These are phyloP conservation scores for Proteles cristata DNA, from an alignment of 2,113 vertebrate species.

Conservation along the genomic window DNA sequence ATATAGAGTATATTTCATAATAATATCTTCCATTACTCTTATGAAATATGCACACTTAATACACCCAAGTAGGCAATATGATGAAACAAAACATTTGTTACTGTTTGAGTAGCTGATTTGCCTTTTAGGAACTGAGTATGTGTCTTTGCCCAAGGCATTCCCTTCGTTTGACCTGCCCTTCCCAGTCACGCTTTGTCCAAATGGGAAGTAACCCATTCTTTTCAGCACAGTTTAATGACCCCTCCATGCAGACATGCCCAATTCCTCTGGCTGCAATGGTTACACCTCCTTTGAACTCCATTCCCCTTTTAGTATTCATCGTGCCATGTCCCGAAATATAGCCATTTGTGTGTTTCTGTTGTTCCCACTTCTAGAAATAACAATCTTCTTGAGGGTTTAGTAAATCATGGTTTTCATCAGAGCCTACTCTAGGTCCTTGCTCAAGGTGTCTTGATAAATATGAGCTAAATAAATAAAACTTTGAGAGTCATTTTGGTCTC, in stretches of 20 bases:
- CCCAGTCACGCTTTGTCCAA: background rate
- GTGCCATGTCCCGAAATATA: background rate
- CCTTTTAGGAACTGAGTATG: background rate
- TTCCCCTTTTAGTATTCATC: background rate
- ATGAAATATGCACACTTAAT: constrained; percentile 18
- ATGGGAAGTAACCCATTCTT: background rate
- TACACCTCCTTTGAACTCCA: background rate
- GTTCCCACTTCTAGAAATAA: constrained; percentile 27
- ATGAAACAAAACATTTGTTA: background rate
- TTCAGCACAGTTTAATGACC: background rate
- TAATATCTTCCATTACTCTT: constrained; percentile 7
- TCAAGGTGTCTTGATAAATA: background rate
- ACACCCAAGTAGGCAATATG: background rate
- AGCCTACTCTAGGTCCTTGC: background rate
- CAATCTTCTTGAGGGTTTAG: background rate
- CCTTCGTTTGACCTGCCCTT: background rate
- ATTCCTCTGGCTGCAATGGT: background rate
- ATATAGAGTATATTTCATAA: constrained; percentile 50
- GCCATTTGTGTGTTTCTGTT: background rate
- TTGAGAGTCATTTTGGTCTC: background rate
- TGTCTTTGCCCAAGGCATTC: background rate
- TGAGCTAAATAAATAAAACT: background rate
- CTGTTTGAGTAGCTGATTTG: background rate
- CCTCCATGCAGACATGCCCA: background rate
- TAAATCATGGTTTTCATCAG: constrained; percentile 9